Conservation (phyloP, 1,140 invertebrate genomes). For the Drosophila punjabiensis region DNA sequence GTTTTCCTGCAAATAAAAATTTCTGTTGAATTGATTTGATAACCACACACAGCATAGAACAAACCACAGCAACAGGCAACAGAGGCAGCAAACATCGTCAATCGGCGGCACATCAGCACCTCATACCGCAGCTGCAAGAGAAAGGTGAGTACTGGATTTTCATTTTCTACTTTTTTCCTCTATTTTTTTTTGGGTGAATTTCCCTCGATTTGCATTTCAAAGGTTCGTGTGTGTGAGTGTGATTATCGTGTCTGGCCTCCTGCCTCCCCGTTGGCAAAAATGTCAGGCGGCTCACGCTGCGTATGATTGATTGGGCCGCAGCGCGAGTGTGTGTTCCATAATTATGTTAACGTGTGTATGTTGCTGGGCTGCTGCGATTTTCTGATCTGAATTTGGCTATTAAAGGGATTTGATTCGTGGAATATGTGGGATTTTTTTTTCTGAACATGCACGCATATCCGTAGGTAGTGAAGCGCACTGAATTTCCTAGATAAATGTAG, state of each 20-base stretch:
- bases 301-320: conserved; percentile 77
- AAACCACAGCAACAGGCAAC: conserved; percentile 50
- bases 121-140: background rate
- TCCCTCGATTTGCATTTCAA: conserved; percentile 63
- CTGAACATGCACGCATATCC: background rate
- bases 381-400: conserved; percentile 1
- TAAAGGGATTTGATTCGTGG: conserved; percentile 28
- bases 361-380: conserved; percentile 18
- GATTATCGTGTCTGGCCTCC: conserved; percentile 63
- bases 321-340: conserved; percentile 23
- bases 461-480: conserved; percentile 16
- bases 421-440: conserved; percentile 2
- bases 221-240: conserved; percentile 52
- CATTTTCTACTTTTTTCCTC: background rate
- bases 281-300: conserved; percentile 55
- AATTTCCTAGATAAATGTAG: conserved; percentile 9
- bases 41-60: conserved; percentile 26
- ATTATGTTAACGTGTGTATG: conserved; percentile 32
- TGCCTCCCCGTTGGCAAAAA: conserved; percentile 7
- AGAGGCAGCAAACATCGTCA: conserved; percentile 49
- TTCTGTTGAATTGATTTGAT: conserved; percentile 55
- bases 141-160: conserved; percentile 58
- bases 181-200: conserved; percentile 46
- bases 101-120: conserved; percentile 23
- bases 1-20: conserved; percentile 67